Conservation (phyloP, 2,797 vertebrate genomes). For the Kryptopterus vitreolus region DNA sequence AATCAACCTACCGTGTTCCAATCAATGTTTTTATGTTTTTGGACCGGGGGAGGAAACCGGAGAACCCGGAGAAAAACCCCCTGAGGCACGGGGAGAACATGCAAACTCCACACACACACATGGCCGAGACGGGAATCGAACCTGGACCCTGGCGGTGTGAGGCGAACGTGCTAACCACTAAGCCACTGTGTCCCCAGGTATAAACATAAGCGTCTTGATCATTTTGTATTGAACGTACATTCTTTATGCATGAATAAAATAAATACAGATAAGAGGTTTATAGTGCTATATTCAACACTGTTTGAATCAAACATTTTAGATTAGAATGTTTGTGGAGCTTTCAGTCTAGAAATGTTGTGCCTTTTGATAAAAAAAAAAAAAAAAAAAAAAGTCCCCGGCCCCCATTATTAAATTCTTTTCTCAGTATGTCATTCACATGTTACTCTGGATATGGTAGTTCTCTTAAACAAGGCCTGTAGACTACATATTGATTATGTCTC, state of each 20-base stretch:
- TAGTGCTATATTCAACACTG: neutral
- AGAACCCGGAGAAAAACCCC: too few relatives aligned
- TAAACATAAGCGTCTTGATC: too few relatives aligned
- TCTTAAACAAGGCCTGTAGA: neutral
- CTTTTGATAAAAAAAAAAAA: too few relatives aligned
- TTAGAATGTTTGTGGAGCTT: neutral
- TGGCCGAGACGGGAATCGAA: too few relatives aligned
- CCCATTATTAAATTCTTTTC: neutral
- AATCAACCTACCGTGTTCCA: too few relatives aligned
- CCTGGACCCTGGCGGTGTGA: too few relatives aligned
- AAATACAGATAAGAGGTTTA: neutral
- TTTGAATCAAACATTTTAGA: neutral
- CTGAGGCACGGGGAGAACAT: too few relatives aligned
- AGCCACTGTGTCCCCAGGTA: too few relatives aligned
- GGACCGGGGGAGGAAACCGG: too few relatives aligned
- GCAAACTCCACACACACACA: too few relatives aligned
- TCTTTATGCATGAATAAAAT: neutral
- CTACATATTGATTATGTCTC: slow-evolving; percentile 1
- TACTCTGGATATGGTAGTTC: neutral
- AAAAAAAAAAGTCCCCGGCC: neutral
- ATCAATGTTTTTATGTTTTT: too few relatives aligned
- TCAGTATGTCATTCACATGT: neutral
- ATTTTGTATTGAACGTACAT: neutral
- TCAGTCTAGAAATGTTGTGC: neutral
- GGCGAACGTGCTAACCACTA: too few relatives aligned